A percentile compares a stretch with the other conserved stretches of the same genome.
These are phyloP conservation scores for Spinus pinus DNA, from an alignment of 2,797 vertebrate species.

Conservation along the genomic window DNA sequence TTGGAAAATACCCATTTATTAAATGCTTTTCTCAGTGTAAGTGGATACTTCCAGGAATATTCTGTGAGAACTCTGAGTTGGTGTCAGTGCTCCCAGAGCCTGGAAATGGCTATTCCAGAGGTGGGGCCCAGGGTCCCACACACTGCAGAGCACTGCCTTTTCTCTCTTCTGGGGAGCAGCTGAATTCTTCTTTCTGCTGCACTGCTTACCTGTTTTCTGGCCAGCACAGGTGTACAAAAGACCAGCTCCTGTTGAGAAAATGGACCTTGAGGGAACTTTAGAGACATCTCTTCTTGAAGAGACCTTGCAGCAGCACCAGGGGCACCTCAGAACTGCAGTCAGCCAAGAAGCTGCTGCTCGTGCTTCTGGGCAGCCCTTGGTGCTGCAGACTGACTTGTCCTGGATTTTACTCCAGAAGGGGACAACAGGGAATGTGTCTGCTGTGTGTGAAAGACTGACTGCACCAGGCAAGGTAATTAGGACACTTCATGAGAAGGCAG, in stretches of 20 bases:
- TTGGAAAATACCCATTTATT: background rate
- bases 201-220: background rate
- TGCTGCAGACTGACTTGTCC: background rate
- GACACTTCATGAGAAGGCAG: background rate
- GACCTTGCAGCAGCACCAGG: background rate
- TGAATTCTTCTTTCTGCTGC: background rate
- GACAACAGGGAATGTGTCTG: background rate
- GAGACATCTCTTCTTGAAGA: background rate
- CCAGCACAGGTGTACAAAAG: rapidly evolving
- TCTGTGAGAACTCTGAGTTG: rapidly evolving
- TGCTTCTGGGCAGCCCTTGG: background rate
- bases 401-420: background rate
- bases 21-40: background rate
- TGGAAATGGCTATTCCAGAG: background rate
- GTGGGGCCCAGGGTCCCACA: background rate
- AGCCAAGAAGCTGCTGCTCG: rapidly evolving
- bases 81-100: background rate
- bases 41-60: background rate
- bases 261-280: background rate
- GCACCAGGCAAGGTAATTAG: background rate
- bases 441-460: background rate
- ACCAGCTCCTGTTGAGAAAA: background rate
- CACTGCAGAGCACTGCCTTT: rapidly evolving
- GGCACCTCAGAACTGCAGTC: rapidly evolving
- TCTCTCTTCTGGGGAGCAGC: background rate